These are phyloP conservation scores for Lottia gigantea DNA, from an alignment of 2,888 invertebrate genomes.

Conservation along the genomic window DNA sequence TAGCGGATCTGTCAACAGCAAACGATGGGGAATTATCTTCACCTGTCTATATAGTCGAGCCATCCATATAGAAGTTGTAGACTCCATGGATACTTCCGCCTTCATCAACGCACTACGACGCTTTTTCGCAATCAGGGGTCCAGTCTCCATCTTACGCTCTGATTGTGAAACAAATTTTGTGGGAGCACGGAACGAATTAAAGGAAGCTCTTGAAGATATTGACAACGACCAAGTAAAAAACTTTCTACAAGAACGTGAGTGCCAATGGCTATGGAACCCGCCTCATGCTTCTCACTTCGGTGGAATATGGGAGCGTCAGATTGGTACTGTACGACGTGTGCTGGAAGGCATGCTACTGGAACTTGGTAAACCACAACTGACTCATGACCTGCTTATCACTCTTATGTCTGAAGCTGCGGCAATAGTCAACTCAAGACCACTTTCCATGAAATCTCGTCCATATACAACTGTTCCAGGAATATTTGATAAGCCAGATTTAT, in stretches of 20 bases:
- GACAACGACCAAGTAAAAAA: not conserved
- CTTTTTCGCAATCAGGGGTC: conserved; percentile 10
- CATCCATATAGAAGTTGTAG: conserved; percentile 15
- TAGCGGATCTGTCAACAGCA: not conserved
- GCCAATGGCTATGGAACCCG: not conserved
- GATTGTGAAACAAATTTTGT: conserved; percentile 18
- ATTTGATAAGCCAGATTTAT: conserved; percentile 18
- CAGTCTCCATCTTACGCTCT: not conserved
- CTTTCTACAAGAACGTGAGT: not conserved
- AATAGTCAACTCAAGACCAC: conserved; percentile 7
- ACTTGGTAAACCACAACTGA: conserved; percentile 1
- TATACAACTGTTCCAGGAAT: conserved; percentile 1
- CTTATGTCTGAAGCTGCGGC: conserved; percentile 4
- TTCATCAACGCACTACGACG: conserved; percentile 19
- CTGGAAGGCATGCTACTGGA: conserved; percentile 1
- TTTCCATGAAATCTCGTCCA: conserved; percentile 15
- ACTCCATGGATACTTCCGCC: conserved; percentile 12
- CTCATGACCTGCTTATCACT: not conserved
- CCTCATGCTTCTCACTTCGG: not conserved
- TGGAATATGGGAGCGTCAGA: conserved; percentile 3
- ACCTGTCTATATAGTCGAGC: conserved; percentile 16
- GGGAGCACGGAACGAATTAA: conserved; percentile 13
- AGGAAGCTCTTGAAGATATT: not conserved
- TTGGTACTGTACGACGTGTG: not conserved
- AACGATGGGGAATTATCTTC: conserved; percentile 19